Evolutionary conservation across 2,888 invertebrate species (phyloP).

Genomic region (Tromatobia lineatoria): DNA sequence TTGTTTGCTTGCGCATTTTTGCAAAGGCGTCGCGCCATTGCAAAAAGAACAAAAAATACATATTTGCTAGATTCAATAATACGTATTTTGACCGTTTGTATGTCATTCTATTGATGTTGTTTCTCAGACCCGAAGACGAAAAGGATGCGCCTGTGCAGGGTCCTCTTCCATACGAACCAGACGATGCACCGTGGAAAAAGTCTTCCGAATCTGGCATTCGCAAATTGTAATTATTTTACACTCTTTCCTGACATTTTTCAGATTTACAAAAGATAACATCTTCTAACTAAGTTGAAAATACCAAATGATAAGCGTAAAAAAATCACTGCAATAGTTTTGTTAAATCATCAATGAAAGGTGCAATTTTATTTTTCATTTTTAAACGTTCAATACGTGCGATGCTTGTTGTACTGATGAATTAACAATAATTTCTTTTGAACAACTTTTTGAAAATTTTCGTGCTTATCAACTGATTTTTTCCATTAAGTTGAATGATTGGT

Average conservation of each 20-base stretch:
- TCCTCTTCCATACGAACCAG: constrained; percentile 98
- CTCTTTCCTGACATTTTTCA: neutral
- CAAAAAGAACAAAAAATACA: constrained; percentile 10
- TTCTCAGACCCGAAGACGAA: constrained; percentile 85
- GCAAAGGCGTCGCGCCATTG: constrained; percentile 21
- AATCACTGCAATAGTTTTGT: too few relatives aligned
- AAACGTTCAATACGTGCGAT: too few relatives aligned
- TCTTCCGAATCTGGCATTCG: constrained; percentile 93
- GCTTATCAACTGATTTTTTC: too few relatives aligned
- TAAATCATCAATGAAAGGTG: too few relatives aligned
- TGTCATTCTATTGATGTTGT: constrained; percentile 28
- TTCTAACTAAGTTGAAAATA: too few relatives aligned
- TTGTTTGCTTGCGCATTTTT: constrained; percentile 48
- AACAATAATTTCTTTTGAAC: too few relatives aligned
- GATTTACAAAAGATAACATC: constrained; percentile 14
- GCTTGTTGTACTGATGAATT: too few relatives aligned
- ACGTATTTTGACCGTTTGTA: neutral
- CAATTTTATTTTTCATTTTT: too few relatives aligned
- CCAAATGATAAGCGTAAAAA: too few relatives aligned
- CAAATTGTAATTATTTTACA: constrained; percentile 92
- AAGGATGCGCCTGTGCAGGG: constrained; percentile 98
- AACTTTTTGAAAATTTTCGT: too few relatives aligned
- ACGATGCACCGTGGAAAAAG: constrained; percentile 98
- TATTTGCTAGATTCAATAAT: constrained; percentile 36
- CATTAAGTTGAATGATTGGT: too few relatives aligned